These are phyloP conservation scores for Steinernema scapterisci DNA, from an alignment of 2,888 invertebrate genomes.

Conservation along the genomic window DNA sequence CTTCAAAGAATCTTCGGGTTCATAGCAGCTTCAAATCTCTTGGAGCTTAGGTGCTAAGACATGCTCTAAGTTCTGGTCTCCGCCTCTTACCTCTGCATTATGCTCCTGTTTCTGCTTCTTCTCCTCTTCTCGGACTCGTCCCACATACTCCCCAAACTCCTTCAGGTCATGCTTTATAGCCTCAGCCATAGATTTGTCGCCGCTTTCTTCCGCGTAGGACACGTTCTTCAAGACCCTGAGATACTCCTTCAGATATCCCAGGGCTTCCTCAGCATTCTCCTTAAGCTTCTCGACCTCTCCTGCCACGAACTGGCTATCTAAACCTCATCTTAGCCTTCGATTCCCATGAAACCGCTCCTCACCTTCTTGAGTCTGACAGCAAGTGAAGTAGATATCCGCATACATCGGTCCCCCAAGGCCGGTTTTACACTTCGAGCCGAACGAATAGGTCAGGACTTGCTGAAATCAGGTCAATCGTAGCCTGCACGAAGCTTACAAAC, in stretches of 20 bases:
- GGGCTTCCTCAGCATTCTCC: background rate
- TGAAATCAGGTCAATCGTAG: background rate
- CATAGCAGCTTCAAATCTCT: no score
- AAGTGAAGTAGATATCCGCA: conserved; percentile 4
- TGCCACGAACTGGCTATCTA: background rate
- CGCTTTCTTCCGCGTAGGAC: background rate
- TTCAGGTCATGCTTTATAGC: background rate
- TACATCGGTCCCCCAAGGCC: conserved; percentile 19
- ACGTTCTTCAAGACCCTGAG: background rate
- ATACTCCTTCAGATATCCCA: background rate
- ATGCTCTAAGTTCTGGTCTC: no score
- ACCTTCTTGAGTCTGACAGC: background rate
- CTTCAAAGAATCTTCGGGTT: no score
- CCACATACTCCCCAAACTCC: background rate
- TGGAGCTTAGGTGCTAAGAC: no score
- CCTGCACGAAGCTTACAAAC: background rate
- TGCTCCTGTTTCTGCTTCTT: background rate
- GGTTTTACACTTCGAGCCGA: background rate
- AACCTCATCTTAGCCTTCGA: background rate
- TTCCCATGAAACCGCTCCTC: no score
- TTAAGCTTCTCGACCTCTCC: background rate
- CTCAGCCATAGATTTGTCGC: background rate
- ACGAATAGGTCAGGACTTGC: background rate
- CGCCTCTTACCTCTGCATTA: conserved; percentile 1
- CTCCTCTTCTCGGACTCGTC: background rate